Conservation (phyloP, 2,888 invertebrate genomes). For the Pristionchus maxplancki region DNA sequence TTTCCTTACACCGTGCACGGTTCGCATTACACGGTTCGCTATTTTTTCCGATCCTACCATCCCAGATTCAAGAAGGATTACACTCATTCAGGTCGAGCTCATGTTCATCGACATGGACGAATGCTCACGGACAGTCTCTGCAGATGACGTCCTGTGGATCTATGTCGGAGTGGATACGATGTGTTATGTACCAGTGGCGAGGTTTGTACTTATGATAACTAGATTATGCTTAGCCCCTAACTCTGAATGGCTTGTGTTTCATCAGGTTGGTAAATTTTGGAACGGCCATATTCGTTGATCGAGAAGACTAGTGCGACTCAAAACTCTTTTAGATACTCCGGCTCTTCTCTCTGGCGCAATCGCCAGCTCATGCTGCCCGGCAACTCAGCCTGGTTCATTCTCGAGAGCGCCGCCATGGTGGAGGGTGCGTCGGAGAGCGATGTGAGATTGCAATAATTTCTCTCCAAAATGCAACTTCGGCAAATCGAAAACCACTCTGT, state of each 20-base stretch:
- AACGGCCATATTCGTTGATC: neutral
- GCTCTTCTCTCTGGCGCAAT: conserved; percentile 85
- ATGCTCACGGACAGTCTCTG: conserved; percentile 87
- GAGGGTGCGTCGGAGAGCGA: conserved; percentile 64
- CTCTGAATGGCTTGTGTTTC: neutral
- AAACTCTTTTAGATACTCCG: conserved; percentile 58
- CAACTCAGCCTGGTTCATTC: conserved; percentile 93
- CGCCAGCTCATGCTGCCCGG: conserved; percentile 79
- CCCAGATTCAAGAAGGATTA: too few relatives aligned
- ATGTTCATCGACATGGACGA: conserved; percentile 93
- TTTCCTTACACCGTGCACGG: too few relatives aligned
- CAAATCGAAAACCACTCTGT: neutral
- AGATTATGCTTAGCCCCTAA: too few relatives aligned
- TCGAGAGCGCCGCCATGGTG: conserved; percentile 87
- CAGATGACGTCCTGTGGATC: conserved; percentile 87
- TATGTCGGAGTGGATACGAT: conserved; percentile 76
- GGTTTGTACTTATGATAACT: too few relatives aligned
- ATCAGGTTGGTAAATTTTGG: neutral
- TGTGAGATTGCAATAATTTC: conserved; percentile 40
- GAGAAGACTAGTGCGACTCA: neutral
- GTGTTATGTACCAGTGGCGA: conserved; percentile 12
- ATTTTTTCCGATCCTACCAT: too few relatives aligned
- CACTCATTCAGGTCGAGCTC: conserved; percentile 86
- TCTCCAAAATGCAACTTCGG: neutral
- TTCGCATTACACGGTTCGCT: too few relatives aligned